Evolutionary conservation across 2,888 invertebrate species (phyloP).

Genomic region (Hypsopygia costalis): DNA sequence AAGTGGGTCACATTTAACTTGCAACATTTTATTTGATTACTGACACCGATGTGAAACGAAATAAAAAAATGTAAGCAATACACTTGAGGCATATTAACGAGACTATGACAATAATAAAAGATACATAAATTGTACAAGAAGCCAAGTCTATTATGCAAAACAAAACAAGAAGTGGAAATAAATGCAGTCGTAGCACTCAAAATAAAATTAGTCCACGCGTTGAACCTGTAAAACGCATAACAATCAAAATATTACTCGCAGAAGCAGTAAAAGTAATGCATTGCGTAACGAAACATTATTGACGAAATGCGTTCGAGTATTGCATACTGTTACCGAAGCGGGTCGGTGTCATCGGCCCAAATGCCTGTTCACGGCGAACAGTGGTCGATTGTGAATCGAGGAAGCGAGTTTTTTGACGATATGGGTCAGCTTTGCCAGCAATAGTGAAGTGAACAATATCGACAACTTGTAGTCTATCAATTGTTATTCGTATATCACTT

Average conservation of each 20-base stretch:
- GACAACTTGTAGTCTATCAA: conserved; percentile 22
- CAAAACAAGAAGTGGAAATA: no score
- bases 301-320: background rate
- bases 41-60: no score
- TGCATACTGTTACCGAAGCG: background rate
- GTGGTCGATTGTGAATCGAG: conserved; percentile 61
- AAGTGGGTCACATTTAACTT: no score
- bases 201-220: background rate
- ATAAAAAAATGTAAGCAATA: no score
- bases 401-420: conserved; percentile 58
- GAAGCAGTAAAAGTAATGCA: background rate
- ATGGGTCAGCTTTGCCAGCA: conserved; percentile 56
- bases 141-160: no score
- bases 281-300: background rate
- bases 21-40: no score
- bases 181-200: background rate
- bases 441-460: conserved; percentile 37
- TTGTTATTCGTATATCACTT: no score
- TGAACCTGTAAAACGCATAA: background rate
- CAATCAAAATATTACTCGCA: background rate
- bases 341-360: background rate
- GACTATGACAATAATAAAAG: no score
- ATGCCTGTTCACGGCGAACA: conserved; percentile 33
- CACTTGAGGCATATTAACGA: no score
- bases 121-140: no score